phyloP scores from a whole-genome alignment of 2,888 invertebrate species.

The Abrostola tripartita region DNA sequence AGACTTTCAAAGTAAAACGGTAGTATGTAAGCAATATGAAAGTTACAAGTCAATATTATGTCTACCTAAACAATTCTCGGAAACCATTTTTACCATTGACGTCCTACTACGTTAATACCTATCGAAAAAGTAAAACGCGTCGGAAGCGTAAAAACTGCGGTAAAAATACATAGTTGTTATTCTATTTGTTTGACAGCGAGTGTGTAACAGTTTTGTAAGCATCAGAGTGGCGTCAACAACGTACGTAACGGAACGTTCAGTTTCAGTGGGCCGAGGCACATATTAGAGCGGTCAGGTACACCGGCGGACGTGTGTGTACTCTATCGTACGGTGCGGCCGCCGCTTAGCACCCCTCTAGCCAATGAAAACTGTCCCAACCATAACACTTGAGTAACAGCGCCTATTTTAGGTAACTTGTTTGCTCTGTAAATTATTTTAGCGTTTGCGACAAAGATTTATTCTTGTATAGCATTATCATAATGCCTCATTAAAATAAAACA shows the following conservation, averaged over 20 bases:
- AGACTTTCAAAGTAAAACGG: too few species aligned
- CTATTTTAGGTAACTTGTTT: not conserved
- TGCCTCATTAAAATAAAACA: slow-evolving; percentile 13
- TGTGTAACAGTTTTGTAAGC: slow-evolving; percentile 19
- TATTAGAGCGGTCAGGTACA: slow-evolving; percentile 19
- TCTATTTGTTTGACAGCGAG: slow-evolving; percentile 14
- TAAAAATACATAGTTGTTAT: not conserved
- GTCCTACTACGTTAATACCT: not conserved
- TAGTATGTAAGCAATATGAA: too few species aligned
- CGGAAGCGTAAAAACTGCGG: not conserved
- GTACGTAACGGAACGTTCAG: slow-evolving; percentile 9
- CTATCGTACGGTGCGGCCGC: slow-evolving; percentile 9
- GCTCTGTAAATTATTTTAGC: not conserved
- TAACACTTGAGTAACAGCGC: slow-evolving; percentile 4
- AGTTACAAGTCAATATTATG: too few species aligned
- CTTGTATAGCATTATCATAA: not conserved
- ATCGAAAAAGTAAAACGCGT: too few species aligned
- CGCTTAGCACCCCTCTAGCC: not conserved
- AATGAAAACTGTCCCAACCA: slow-evolving; percentile 10
- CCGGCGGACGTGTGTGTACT: slow-evolving; percentile 8
- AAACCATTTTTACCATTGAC: not conserved
- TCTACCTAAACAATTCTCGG: too few species aligned
- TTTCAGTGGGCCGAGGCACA: slow-evolving; percentile 14
- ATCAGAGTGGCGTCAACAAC: slow-evolving; percentile 15
- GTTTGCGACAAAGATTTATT: not conserved